Percentiles rank a stretch among this genome's conserved stretches.
Evolutionary conservation across 1,140 invertebrate genomes (phyloP).

Genomic region (Drosophila fuyamai): DNA sequence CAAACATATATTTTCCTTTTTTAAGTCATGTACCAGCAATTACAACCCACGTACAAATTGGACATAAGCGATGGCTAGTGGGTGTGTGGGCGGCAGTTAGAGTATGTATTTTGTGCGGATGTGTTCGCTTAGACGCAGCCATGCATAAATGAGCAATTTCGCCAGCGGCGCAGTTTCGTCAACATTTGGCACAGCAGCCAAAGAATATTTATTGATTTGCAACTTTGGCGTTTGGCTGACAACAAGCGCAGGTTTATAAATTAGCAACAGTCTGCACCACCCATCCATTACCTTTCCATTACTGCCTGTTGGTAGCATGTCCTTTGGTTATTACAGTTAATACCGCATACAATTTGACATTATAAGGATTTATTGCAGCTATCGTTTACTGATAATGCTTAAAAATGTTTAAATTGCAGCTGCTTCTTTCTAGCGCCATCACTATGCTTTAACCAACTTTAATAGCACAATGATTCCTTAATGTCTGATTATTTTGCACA

Average conservation of each 20-base stretch:
- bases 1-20: constrained; percentile 21
- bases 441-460: neutral
- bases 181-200: constrained; percentile 64
- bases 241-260: constrained; percentile 66
- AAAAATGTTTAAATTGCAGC: neutral
- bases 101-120: constrained; percentile 29
- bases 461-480: neutral
- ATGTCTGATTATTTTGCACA: no score
- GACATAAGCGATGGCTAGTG: constrained; percentile 21
- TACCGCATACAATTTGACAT: neutral
- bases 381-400: neutral
- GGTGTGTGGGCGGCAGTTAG: constrained; percentile 7
- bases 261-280: constrained; percentile 63
- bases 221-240: constrained; percentile 63
- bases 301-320: constrained; percentile 1
- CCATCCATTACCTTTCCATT: neutral
- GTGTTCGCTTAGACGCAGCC: constrained; percentile 62
- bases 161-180: constrained; percentile 70
- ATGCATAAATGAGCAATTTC: constrained; percentile 81
- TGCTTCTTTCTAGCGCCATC: neutral
- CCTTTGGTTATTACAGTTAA: constrained; percentile 5
- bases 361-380: neutral
- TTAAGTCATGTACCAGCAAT: constrained; percentile 71
- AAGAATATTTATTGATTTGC: constrained; percentile 80
- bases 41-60: constrained; percentile 57